Evolutionary conservation across 2,888 invertebrate genomes (phyloP).

Genomic region (Cephus rjabovi): DNA sequence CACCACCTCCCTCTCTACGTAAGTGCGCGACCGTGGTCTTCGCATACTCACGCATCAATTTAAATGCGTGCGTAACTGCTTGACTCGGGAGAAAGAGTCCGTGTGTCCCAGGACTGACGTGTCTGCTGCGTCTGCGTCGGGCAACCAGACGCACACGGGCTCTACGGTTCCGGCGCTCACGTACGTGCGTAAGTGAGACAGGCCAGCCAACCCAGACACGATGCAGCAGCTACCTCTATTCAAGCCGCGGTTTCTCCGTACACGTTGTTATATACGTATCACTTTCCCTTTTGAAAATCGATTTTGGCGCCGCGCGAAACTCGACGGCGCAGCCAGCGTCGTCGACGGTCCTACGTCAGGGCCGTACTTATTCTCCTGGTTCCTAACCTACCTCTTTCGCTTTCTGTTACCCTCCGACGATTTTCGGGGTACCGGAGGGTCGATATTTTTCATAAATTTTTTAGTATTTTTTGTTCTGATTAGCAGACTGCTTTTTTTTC

Average conservation of each 20-base stretch:
- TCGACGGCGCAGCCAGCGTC: constrained; percentile 41
- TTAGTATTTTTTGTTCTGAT: constrained; percentile 8
- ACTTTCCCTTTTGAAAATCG: constrained; percentile 63
- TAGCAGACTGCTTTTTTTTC: no score
- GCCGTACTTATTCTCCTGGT: constrained; percentile 26
- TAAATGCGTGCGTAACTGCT: neutral
- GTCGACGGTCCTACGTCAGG: constrained; percentile 33
- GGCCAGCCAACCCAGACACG: constrained; percentile 22
- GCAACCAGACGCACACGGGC: neutral
- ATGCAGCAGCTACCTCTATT: constrained; percentile 31
- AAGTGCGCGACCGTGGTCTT: neutral
- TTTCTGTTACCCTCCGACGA: constrained; percentile 8
- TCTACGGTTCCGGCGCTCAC: neutral
- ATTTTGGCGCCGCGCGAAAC: constrained; percentile 51
- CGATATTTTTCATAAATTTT: neutral
- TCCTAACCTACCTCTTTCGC: constrained; percentile 21
- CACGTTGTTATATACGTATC: constrained; percentile 41
- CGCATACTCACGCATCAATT: neutral
- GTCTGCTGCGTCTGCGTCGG: neutral
- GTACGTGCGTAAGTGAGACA: neutral
- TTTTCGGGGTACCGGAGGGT: no score
- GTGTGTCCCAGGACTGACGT: neutral
- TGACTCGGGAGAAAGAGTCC: neutral
- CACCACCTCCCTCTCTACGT: neutral
- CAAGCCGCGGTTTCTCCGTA: constrained; percentile 30